Evolutionary conservation across 2,888 invertebrate species (phyloP).

Genomic region (Tetrapedia diversipes): DNA sequence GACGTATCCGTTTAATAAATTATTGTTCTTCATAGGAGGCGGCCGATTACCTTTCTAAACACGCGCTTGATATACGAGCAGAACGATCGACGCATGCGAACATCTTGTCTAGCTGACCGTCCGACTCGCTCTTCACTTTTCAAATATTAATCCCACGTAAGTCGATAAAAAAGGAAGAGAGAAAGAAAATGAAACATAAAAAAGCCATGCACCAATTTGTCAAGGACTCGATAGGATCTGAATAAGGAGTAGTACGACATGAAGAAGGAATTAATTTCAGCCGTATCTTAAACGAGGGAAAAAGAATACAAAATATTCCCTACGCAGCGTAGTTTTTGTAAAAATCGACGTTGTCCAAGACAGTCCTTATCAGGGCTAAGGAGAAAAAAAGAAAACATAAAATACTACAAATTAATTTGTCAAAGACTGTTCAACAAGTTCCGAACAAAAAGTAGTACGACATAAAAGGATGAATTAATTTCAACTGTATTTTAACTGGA

Average conservation of each 20-base stretch:
- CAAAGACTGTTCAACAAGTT: too few species aligned
- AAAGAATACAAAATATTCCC: too few species aligned
- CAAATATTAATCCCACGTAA: neutral
- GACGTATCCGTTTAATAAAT: slow-evolving; percentile 75
- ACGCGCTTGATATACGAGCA: slow-evolving; percentile 73
- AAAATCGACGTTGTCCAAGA: too few species aligned
- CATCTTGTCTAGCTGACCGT: slow-evolving; percentile 5
- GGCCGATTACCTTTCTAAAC: slow-evolving; percentile 67
- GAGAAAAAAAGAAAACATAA: too few species aligned
- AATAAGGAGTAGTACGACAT: neutral
- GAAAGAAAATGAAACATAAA: neutral
- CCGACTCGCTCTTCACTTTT: slow-evolving; percentile 10
- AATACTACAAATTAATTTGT: too few species aligned
- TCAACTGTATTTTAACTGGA: too few species aligned
- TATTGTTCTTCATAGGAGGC: slow-evolving; percentile 70
- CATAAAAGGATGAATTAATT: too few species aligned
- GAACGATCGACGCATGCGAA: slow-evolving; percentile 69
- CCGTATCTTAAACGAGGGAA: too few species aligned
- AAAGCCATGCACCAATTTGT: neutral
- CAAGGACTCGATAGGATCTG: neutral
- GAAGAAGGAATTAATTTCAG: neutral
- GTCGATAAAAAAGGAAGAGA: neutral
- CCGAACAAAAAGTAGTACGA: too few species aligned
- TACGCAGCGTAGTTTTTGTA: too few species aligned
- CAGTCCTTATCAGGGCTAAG: too few species aligned